These are phyloP conservation scores for Panagrolaimus sp. DNA, from an alignment of 1,140 invertebrate species.

Conservation along the genomic window DNA sequence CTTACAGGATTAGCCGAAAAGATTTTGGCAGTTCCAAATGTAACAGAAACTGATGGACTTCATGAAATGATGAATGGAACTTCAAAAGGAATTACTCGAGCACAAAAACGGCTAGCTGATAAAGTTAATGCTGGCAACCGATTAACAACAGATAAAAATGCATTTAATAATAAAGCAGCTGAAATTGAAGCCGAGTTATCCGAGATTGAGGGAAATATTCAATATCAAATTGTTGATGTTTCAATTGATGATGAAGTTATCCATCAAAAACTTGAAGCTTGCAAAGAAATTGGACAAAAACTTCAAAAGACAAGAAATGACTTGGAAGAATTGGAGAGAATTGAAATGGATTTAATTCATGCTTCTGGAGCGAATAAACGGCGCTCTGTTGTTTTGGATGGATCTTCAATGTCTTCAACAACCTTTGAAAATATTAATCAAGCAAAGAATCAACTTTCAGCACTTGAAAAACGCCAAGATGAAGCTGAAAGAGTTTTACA, in stretches of 20 bases:
- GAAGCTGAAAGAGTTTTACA: constrained; percentile 15
- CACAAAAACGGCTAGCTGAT: constrained; percentile 3
- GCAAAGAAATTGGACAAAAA: constrained; percentile 14
- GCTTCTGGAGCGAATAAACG: constrained; percentile 10
- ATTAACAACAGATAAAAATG: not conserved
- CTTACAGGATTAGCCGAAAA: not conserved
- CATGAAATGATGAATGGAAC: constrained; percentile 4
- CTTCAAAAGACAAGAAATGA: not conserved
- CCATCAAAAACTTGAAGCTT: not conserved
- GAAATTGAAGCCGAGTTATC: constrained; percentile 20
- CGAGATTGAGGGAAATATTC: not conserved
- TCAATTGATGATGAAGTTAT: constrained; percentile 1
- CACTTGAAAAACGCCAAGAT: constrained; percentile 10
- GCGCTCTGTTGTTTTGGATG: constrained; percentile 23
- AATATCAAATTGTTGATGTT: not conserved
- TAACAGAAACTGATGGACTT: not conserved
- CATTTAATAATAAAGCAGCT: constrained; percentile 16
- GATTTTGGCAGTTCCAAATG: not conserved
- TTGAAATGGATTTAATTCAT: constrained; percentile 24
- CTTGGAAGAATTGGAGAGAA: constrained; percentile 27
- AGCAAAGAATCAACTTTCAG: constrained; percentile 2
- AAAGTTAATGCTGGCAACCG: not conserved
- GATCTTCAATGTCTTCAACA: not conserved
- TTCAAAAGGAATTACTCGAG: not conserved
- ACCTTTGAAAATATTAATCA: not conserved